phyloP scores from a whole-genome alignment of 2,888 invertebrate species.

The Bruchidius siliquastri region DNA sequence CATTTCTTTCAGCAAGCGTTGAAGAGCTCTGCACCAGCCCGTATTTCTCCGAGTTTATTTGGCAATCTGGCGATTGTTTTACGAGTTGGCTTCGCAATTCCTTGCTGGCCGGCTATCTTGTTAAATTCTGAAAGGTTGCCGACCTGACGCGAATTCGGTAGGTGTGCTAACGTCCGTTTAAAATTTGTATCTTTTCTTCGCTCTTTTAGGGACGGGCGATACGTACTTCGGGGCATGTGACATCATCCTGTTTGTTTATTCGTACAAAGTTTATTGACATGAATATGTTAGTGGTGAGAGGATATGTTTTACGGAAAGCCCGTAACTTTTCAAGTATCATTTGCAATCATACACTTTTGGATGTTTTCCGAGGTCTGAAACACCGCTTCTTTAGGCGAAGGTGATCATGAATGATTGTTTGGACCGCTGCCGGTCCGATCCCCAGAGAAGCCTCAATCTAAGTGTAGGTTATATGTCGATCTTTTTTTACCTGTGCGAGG shows the following conservation, averaged over 20 bases:
- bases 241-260: background rate
- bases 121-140: background rate
- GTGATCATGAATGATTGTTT: too few relatives aligned
- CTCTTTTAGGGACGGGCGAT: background rate
- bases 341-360: too few relatives aligned
- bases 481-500: too few relatives aligned
- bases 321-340: too few relatives aligned
- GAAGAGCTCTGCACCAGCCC: background rate
- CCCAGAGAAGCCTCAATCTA: too few relatives aligned
- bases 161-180: background rate
- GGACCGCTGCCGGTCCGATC: too few relatives aligned
- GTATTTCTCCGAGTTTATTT: background rate
- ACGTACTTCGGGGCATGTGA: background rate
- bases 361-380: too few relatives aligned
- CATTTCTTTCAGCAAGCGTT: background rate
- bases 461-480: too few relatives aligned
- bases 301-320: background rate
- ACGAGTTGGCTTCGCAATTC: background rate
- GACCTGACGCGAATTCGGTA: background rate
- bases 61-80: background rate
- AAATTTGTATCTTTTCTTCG: background rate
- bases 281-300: background rate
- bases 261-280: background rate
- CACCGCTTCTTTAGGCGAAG: too few relatives aligned
- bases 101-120: background rate